Evolutionary conservation across 2,888 invertebrate genomes (phyloP), one percentile per base, ranked within the genome.

Genomic region (Drosophila demipolita): DNA sequence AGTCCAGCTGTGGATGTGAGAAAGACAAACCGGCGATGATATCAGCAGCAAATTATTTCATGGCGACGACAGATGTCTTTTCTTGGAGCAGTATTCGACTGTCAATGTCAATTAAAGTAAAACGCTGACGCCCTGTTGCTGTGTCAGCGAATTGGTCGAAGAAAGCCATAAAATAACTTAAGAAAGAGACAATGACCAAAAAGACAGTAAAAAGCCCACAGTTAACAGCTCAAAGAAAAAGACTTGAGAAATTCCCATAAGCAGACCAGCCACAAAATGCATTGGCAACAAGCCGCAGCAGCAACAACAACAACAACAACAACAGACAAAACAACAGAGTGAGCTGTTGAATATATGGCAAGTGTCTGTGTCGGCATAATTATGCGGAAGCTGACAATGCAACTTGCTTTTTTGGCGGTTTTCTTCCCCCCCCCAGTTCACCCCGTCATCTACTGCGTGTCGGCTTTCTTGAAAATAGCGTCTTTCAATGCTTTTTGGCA

Each of bases 321-420:
- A 15, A 61, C 48, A 70, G 55, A 26, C 48, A 65, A 33, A 45
- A 79, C 70, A 78, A 71, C 45, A 23, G 23, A 45, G 45, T 45
- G 23, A 45, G 23, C 45, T 45, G 45, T 45, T 53, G 50, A 50
- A 52, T 76, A 49, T 78, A 53, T 72, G 64, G 79, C 65, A 78
- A 78, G 70, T 81, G 73, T 83, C 72, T 87, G 76, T 78, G 86
- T 88, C 79, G 90, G 83, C 88, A 83, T 87, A 87, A 87, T 90
- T 87, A 87, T 88, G 90, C 87, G 87, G 87, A 87, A 87, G 87
- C 87, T 87, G 87, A 88, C 87, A 86, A 88, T 90, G 90, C 90
- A 90, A 78, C 82, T 86, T 69, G 86, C 78, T 61, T 75, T 45
- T 52, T 57, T 33, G 57, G 35, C 35, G 12, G 12, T 33, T 7